Base-by-base conservation (phyloP, 1,140 invertebrate genomes). In the Lanistes nyassanus region DNA sequence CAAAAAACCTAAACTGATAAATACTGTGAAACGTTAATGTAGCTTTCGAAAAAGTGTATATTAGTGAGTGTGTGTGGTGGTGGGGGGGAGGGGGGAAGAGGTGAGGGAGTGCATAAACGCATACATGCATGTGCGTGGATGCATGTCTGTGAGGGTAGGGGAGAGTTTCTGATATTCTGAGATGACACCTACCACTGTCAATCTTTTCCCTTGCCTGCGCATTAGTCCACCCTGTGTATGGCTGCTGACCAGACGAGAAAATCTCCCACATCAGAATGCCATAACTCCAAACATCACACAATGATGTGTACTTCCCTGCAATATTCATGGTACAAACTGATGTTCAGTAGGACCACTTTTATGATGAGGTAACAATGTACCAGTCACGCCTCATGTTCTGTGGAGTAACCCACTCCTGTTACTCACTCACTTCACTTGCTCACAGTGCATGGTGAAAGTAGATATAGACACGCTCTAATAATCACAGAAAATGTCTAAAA, bases 201-300 rank as follows among this genome's bases (percentile, higher is more conserved):
- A 98, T 97, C 91, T 96, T 96, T 90, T 98, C 96, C 80, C 96
- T 91, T 9, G 88, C 84, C 74, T 87, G 82, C 4, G 82, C 76
- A 75, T 89, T 89, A 0, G 82, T 86, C 84, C 97, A 93, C n/a
- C 97, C 97, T 55, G 93, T 93, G 85, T 98, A 99, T 0, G 97
- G 97, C 75, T 95, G 97, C 78, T 94, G 94, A 16, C 97, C 97
- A 87, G 94, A 93, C 0, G 96, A 95, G 90, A 98, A 98, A 84
- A 99, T 96, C 90, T 99, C 97, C 97, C 97, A 99, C 91, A 95
- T 94, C 55, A 99, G 90, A 76, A 99, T 95, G 29, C 97, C 97
- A 89, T 96, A 99, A 85, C 96, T 98, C 97, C 97, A 99, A n/a
- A 98, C 96, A 90, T 99, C 97, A 90, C 96, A 98, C 3, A 98